Percentiles rank a stretch among this genome's conserved stretches.
Conservation (phyloP, 2,113 vertebrate genomes). For the Ceyx margarethae region DNA sequence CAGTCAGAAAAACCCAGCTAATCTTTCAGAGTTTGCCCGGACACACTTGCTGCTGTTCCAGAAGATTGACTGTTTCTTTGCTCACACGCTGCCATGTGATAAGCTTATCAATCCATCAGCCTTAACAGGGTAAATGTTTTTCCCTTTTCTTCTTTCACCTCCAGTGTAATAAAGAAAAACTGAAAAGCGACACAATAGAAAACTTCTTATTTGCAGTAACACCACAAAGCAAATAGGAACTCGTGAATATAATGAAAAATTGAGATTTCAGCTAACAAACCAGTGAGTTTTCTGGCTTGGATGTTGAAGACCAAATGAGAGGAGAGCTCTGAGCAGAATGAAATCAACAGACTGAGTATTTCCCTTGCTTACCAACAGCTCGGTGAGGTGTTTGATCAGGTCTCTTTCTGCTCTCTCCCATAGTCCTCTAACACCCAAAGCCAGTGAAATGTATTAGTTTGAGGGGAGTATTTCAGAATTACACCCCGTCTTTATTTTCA, state of each 20-base stretch:
- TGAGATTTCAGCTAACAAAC: too few species aligned
- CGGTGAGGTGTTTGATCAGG: background rate
- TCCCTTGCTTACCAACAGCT: background rate
- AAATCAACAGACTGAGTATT: background rate
- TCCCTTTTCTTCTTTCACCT: background rate
- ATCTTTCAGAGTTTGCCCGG: background rate
- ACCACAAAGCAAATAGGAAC: too few species aligned
- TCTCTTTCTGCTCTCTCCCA: background rate
- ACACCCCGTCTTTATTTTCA: background rate
- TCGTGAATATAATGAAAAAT: too few species aligned
- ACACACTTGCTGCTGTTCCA: background rate
- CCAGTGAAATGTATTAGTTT: background rate
- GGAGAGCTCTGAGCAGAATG: background rate
- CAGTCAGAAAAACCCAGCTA: background rate
- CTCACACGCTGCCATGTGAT: background rate
- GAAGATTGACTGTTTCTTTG: background rate
- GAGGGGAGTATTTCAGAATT: background rate
- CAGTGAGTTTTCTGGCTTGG: too few species aligned
- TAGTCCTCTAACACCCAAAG: background rate
- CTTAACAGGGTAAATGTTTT: slow-evolving; percentile 1
- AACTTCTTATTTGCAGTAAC: background rate
- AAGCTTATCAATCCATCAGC: background rate
- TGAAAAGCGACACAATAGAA: background rate
- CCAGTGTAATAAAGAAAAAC: slow-evolving; percentile 8
- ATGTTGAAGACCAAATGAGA: too few species aligned